Evolutionary conservation across 2,888 invertebrate genomes (phyloP).

Genomic region (Cerastoderma edule): DNA sequence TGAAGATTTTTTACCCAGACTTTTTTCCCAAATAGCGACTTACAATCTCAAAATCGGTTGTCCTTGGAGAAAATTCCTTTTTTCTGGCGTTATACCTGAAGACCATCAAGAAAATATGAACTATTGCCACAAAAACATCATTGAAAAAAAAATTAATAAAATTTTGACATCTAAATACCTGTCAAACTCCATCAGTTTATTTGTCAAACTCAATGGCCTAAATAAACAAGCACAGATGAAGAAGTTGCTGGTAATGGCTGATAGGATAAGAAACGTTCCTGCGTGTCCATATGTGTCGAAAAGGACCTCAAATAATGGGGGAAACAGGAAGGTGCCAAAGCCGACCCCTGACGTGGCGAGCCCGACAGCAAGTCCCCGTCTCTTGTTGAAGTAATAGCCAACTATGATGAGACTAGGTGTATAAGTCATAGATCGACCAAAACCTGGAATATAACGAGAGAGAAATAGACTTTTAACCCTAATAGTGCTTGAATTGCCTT

Average conservation of each 20-base stretch:
- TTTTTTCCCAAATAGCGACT: no score
- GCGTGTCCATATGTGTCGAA: constrained; percentile 66
- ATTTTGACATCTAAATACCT: constrained; percentile 26
- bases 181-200: constrained; percentile 33
- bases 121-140: no score
- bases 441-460: constrained; percentile 60
- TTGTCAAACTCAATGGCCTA: constrained; percentile 62
- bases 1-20: no score
- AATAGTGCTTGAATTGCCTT: no score
- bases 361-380: constrained; percentile 69
- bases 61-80: no score
- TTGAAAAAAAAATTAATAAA: no score
- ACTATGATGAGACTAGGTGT: constrained; percentile 73
- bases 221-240: constrained; percentile 67
- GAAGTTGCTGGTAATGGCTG: constrained; percentile 64
- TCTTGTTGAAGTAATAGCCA: constrained; percentile 74
- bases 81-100: no score
- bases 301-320: constrained; percentile 64
- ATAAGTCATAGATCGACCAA: constrained; percentile 72
- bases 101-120: no score
- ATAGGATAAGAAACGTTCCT: constrained; percentile 69
- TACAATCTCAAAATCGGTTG: no score
- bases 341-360: constrained; percentile 74
- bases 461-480: no score
- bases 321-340: constrained; percentile 69